Evolutionary conservation across 2,888 invertebrate genomes (phyloP), one percentile per base, ranked within the genome.

Genomic region (Stenurella melanura): DNA sequence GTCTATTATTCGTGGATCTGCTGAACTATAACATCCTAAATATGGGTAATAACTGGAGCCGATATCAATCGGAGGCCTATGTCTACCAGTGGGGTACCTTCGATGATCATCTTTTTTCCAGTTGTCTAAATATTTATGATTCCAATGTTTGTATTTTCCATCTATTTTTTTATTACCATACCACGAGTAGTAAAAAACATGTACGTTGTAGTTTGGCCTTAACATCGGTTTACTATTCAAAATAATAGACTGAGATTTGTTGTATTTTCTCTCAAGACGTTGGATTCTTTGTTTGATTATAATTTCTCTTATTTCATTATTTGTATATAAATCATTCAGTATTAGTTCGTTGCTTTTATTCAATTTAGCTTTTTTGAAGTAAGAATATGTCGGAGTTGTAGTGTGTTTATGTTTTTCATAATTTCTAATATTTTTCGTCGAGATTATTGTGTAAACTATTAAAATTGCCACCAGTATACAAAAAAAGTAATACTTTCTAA

Each of bases 11-110:
- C 80, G 77, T 15, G 88, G 87, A 85, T 92, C 90, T 74, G 85
- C 84, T 1, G 91, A 92, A 83, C 92, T 92, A 86, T 92, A 92
- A 54, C 91, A 89, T 1, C 92, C 92, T 12, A 92, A 85, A 58
- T 85, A 75, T 9, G 92, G 92, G 82, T 91, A 92, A 82, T 88
- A 92, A 82, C 90, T 91, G 10, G 92, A 87, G 1, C 90, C 92
- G 66, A 92, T 90, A 82, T 92, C 92, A 70, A 90, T 89, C 1
- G 92, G 93, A 0, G 93, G 92, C 42, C 85, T 81, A 83, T 93
- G 92, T 15, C 81, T 84, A 17, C 91, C 91, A 9, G 87, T 88
- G 0, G 91, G 91, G 86, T 90, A 91, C 15, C 90, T 87, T 75
- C 87, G 86, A 70, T 90, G 89, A 50, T 88, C 88, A 38, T 90